Conservation (phyloP, 2,888 invertebrate genomes). For the Zygogramma bicolorata region DNA sequence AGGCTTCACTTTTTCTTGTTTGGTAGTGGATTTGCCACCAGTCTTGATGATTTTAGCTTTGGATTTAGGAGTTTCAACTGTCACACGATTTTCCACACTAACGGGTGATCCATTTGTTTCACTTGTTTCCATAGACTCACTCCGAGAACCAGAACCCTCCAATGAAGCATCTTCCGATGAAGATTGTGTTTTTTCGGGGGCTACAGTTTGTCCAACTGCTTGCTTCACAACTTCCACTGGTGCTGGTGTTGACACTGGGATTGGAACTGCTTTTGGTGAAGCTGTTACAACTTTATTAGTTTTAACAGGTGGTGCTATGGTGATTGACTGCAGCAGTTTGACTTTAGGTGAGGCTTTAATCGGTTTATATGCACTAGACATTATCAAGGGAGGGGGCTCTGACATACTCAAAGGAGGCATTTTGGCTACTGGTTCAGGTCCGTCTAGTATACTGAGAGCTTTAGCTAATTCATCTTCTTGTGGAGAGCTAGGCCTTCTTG, state of each 20-base stretch:
- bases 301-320: constrained; percentile 32
- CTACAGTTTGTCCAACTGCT: constrained; percentile 9
- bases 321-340: constrained; percentile 43
- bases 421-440: constrained; percentile 45
- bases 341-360: constrained; percentile 42
- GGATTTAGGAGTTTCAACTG: constrained; percentile 21
- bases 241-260: not conserved
- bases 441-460: constrained; percentile 63
- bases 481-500: constrained; percentile 68
- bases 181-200: constrained; percentile 8
- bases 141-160: not conserved
- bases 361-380: constrained; percentile 29
- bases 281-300: constrained; percentile 9
- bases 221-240: constrained; percentile 15
- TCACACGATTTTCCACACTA: not conserved
- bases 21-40: constrained; percentile 23
- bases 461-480: constrained; percentile 64
- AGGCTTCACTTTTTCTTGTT: constrained; percentile 22
- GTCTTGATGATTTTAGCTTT: constrained; percentile 42
- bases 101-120: not conserved
- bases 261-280: not conserved
- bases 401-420: constrained; percentile 25
- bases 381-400: constrained; percentile 40
- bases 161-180: too few relatives aligned
- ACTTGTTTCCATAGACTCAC: not conserved